Percentiles rank a stretch among this genome's conserved stretches.
Evolutionary conservation across 2,113 vertebrate genomes (phyloP).

Genomic region (Phodopus roborovskii): DNA sequence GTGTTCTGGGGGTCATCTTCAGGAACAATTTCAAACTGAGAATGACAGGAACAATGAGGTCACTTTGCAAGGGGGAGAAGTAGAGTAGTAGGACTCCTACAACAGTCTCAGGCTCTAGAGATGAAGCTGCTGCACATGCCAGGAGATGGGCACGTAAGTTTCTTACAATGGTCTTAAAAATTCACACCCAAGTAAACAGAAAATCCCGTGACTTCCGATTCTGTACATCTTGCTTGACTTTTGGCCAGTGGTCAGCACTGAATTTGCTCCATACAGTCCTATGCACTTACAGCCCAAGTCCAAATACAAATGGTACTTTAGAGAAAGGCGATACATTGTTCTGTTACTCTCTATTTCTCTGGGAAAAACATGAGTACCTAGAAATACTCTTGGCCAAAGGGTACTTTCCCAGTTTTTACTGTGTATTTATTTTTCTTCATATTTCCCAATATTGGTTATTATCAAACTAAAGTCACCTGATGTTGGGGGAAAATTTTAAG

Average conservation of each 20-base stretch:
- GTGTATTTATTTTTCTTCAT: neutral
- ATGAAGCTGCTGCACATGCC: neutral
- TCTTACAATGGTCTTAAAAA: neutral
- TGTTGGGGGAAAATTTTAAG: neutral
- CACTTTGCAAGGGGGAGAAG: neutral
- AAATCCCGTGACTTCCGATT: neutral
- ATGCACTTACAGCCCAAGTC: neutral
- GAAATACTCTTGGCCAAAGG: conserved; percentile 8
- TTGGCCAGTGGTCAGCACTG: neutral
- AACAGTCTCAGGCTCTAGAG: neutral
- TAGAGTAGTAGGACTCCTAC: neutral
- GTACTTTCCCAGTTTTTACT: neutral
- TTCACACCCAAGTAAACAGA: neutral
- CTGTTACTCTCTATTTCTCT: conserved; percentile 22
- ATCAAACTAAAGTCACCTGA: neutral
- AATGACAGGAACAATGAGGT: conserved; percentile 36
- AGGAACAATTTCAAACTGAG: conserved; percentile 94
- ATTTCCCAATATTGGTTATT: neutral
- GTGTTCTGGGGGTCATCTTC: conserved; percentile 93
- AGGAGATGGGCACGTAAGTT: neutral
- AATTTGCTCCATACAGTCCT: neutral
- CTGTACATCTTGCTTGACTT: neutral
- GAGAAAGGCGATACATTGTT: neutral
- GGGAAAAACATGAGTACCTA: neutral
- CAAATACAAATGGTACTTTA: conserved; percentile 38